Evolutionary conservation across 53 echinoderm and acorn worm species (phyloP).

Genomic region (Crossaster papposus): DNA sequence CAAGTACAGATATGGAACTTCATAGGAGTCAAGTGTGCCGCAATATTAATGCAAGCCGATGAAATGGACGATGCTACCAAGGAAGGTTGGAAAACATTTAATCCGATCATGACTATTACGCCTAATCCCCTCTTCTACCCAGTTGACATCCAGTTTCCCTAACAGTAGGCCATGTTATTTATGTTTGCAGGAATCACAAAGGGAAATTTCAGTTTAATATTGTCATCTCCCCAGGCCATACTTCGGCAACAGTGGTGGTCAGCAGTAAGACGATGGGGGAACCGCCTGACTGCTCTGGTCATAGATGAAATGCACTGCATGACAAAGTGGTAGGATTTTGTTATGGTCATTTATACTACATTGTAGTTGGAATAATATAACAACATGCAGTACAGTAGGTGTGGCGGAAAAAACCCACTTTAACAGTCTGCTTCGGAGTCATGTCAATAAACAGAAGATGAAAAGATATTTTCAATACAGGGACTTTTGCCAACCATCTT

Average conservation of each 20-base stretch:
- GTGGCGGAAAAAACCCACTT: too few species aligned
- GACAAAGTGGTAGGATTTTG: slow-evolving; percentile 6
- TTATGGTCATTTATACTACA: too few species aligned
- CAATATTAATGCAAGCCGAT: neutral
- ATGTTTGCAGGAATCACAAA: neutral
- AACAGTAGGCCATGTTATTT: too few species aligned
- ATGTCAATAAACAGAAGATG: too few species aligned
- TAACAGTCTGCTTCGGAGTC: too few species aligned
- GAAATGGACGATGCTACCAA: neutral
- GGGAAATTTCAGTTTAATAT: neutral
- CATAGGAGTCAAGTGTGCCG: neutral
- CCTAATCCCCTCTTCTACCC: too few species aligned
- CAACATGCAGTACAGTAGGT: too few species aligned
- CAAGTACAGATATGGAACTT: neutral
- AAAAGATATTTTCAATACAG: too few species aligned
- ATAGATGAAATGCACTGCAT: slow-evolving; percentile 1
- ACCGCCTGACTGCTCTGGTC: neutral
- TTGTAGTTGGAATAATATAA: too few species aligned
- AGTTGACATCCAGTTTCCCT: too few species aligned
- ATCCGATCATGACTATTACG: too few species aligned
- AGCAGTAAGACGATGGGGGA: neutral
- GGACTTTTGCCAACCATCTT: too few species aligned
- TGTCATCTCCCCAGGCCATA: slow-evolving; percentile 1
- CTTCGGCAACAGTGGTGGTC: neutral
- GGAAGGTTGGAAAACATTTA: neutral